phyloP scores from a whole-genome alignment of 2,113 vertebrate species.

The Phycodurus eques region DNA sequence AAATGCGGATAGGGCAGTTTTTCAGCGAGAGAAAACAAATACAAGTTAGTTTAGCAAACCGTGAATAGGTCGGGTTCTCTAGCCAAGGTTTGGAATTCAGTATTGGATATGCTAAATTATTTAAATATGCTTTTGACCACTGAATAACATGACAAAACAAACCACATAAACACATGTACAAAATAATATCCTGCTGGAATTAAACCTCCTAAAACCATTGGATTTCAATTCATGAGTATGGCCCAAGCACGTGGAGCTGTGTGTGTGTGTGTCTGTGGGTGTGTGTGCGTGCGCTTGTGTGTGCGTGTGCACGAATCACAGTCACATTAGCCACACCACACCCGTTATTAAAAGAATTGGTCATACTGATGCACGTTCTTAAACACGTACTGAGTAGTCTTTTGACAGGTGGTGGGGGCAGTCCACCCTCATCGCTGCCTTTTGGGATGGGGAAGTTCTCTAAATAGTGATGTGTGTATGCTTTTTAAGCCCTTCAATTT shows the following conservation, averaged over 20 bases:
- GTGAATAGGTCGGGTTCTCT: too few relatives aligned
- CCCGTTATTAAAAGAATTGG: constrained; percentile 75
- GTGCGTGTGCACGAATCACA: constrained; percentile 63
- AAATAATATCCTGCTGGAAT: constrained; percentile 56
- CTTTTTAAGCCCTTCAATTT: background rate
- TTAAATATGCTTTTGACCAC: constrained; percentile 41
- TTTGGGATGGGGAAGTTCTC: constrained; percentile 3
- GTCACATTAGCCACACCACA: constrained; percentile 62
- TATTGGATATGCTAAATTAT: background rate
- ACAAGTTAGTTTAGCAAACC: too few relatives aligned
- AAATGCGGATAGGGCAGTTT: too few relatives aligned
- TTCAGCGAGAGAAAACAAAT: too few relatives aligned
- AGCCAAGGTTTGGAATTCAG: background rate
- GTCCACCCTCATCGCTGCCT: constrained; percentile 1
- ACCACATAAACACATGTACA: constrained; percentile 23
- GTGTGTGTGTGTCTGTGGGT: constrained; percentile 23
- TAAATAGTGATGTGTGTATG: background rate
- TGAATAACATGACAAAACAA: constrained; percentile 48
- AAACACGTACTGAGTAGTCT: constrained; percentile 64
- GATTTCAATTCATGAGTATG: constrained; percentile 59
- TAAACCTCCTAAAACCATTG: constrained; percentile 49
- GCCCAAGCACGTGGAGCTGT: constrained; percentile 66
- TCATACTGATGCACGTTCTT: constrained; percentile 68
- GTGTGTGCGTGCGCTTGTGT: background rate
- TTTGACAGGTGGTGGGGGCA: constrained; percentile 55